Base-by-base conservation (phyloP, 1,140 invertebrate species). In the Halesus radiatus region DNA sequence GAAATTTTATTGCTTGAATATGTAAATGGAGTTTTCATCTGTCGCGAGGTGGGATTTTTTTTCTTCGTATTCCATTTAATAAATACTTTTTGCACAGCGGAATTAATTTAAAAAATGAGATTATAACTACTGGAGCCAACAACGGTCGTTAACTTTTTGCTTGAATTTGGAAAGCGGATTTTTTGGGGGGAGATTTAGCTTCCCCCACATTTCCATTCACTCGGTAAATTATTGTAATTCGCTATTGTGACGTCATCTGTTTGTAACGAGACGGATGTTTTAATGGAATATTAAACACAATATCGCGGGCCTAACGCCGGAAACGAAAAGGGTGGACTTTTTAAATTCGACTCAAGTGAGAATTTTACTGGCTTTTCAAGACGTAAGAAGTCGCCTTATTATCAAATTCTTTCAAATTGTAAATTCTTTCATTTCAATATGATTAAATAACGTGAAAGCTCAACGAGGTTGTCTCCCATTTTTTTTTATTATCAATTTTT, bases 11-110 rank as follows among this genome's bases (percentile, higher is more conserved):
- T 53, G 60, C 76, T 52, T 29, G 54, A 78, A 78, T 78, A 78
- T 78, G 76, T 52, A 68, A 78, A 78, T 78, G 62, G 29, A 37
- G 3, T 29, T 20, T 29, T 76, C 74, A 62, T 60, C 58, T 37
- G 74, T 60, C 74, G 26, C n/a, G 23, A 76, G 54, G 54, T 76
- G 74, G 26, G 70, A 60, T 62, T 76, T 76, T 76, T 58, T 74
- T 32, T 54, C 16, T 54, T 3, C n/a, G 22, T n/a, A 18, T 74
- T 74, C 15, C 50, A 37, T 16, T 37, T 58, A 54, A 26, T 54
- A 23, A 53, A 23, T 26, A 23, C 32, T 18, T 20, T 76, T 29
- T 50, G 15, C 56, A n/a, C 15, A 60, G 54, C 20, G 23, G 26
- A 60, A 76, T 60, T 76, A 76, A 76, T 76, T 56, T 62, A 10